These are phyloP conservation scores for Trachelus tabidus DNA, from an alignment of 2,888 invertebrate species.

Conservation along the genomic window DNA sequence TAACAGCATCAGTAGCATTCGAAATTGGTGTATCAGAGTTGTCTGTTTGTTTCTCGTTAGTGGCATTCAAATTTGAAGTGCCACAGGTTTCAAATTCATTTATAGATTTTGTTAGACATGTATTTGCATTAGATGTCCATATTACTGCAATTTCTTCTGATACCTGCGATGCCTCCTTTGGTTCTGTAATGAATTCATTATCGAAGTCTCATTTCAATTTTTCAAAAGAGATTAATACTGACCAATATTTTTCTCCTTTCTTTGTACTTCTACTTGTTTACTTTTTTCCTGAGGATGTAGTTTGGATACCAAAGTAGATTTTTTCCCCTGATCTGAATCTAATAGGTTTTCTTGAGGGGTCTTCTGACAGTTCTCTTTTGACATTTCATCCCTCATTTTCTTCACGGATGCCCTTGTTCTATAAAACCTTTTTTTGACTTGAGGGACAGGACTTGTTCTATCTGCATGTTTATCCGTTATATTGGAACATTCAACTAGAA, in stretches of 20 bases:
- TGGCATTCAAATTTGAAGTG: neutral
- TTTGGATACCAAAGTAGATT: neutral
- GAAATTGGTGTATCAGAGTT: neutral
- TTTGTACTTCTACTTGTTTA: neutral
- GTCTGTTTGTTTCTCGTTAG: neutral
- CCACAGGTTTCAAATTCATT: neutral
- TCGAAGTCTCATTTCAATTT: neutral
- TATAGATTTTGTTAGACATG: neutral
- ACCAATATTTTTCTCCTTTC: neutral
- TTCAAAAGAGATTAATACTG: neutral
- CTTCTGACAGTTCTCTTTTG: neutral
- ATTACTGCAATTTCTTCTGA: slow-evolving; percentile 42
- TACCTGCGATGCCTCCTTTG: slow-evolving; percentile 8
- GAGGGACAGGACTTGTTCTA: neutral
- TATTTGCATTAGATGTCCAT: slow-evolving; percentile 36
- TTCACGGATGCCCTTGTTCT: neutral
- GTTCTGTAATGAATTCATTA: slow-evolving; percentile 22
- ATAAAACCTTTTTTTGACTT: neutral
- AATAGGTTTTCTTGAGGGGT: neutral
- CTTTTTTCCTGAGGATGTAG: neutral
- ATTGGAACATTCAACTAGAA: neutral
- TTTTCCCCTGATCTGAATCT: neutral
- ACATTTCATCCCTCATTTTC: neutral
- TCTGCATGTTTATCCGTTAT: neutral
- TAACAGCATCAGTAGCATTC: neutral